These are phyloP conservation scores for Tragelaphus scriptus DNA, from an alignment of 2,113 vertebrate species.

Conservation along the genomic window DNA sequence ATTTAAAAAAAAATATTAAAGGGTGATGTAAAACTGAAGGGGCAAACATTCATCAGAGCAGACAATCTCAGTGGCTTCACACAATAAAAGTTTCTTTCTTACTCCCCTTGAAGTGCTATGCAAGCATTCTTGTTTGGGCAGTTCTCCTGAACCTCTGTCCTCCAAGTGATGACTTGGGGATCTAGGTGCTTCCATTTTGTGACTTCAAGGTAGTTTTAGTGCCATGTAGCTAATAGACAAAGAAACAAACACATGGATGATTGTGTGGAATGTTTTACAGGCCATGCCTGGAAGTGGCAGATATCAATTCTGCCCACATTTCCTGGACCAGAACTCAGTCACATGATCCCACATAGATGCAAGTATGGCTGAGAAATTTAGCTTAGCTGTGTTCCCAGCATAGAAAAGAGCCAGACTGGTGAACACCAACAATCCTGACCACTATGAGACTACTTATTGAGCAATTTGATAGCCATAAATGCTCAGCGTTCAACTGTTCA, in stretches of 20 bases:
- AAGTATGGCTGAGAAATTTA: background rate
- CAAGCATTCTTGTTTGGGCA: background rate
- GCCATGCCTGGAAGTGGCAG: background rate
- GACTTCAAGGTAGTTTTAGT: background rate
- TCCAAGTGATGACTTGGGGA: background rate
- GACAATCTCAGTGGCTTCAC: background rate
- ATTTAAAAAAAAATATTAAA: background rate
- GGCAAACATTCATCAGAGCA: background rate
- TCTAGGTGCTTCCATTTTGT: background rate
- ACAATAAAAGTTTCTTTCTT: background rate
- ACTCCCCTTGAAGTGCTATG: background rate
- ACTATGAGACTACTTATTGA: background rate
- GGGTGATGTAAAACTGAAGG: background rate
- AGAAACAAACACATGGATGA: background rate
- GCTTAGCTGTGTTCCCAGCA: background rate
- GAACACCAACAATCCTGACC: background rate
- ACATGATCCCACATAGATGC: background rate
- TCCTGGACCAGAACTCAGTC: background rate
- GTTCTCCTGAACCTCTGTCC: background rate
- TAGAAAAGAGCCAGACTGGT: background rate
- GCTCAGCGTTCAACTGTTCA: background rate
- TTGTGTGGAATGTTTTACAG: background rate
- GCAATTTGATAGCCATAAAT: background rate
- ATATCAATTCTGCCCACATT: background rate
- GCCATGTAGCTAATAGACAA: background rate